phyloP scores from a whole-genome alignment of 2,888 invertebrate species.

The Drosophila stalkeri region DNA sequence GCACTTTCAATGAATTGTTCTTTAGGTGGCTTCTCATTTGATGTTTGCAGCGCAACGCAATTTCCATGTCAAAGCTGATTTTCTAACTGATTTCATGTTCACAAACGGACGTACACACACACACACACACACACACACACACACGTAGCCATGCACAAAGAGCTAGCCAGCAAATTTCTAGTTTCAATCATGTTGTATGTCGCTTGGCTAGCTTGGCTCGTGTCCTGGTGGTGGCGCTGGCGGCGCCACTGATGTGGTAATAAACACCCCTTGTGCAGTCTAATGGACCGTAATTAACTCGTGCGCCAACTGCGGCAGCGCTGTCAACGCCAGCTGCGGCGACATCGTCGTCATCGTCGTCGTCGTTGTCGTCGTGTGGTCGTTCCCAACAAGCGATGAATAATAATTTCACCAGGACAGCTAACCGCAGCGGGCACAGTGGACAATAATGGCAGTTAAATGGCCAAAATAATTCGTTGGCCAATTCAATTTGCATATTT shows the following conservation, averaged over 20 bases:
- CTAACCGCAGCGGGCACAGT: conserved; percentile 53
- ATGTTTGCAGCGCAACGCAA: conserved; percentile 49
- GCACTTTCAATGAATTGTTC: conserved; percentile 25
- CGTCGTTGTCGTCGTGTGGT: conserved; percentile 35
- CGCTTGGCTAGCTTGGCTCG: conserved; percentile 50
- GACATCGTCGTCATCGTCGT: conserved; percentile 24
- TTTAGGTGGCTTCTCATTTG: conserved; percentile 54
- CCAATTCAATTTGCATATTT: conserved; percentile 59
- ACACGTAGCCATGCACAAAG: conserved; percentile 10
- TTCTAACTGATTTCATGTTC: conserved; percentile 79
- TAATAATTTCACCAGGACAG: conserved; percentile 71
- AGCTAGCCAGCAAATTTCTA: conserved; percentile 45
- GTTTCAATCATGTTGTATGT: conserved; percentile 47
- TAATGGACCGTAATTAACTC: conserved; percentile 82
- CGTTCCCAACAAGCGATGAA: conserved; percentile 73
- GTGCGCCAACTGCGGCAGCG: conserved; percentile 66
- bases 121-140: not conserved
- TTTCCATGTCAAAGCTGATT: conserved; percentile 79
- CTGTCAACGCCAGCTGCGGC: conserved; percentile 21
- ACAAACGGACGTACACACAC: conserved; percentile 22
- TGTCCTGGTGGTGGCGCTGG: conserved; percentile 54
- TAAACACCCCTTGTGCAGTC: conserved; percentile 82
- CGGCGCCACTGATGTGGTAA: conserved; percentile 80
- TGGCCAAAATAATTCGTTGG: conserved; percentile 67
- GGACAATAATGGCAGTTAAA: conserved; percentile 70